Percentiles rank a stretch among this genome's conserved stretches.
Conservation (phyloP, 2,888 invertebrate species). For the Sthenelais limicola region DNA sequence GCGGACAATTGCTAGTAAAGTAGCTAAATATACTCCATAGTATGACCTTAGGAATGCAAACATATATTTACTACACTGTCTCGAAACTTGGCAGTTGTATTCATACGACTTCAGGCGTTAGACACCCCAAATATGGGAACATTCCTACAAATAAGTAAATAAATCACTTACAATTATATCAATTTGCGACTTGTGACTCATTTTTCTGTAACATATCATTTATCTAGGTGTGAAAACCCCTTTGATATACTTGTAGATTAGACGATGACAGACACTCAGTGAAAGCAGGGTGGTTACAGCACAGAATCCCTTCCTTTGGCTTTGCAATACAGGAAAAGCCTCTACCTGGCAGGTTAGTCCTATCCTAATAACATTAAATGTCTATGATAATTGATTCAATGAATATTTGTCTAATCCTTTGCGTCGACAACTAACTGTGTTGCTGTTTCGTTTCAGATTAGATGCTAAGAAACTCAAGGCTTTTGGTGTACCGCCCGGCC, state of each 20-base stretch:
- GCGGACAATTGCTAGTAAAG: no score
- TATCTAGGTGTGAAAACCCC: no score
- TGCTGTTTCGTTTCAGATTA: conserved; percentile 54
- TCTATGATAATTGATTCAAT: neutral
- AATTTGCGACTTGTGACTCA: neutral
- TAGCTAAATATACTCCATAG: no score
- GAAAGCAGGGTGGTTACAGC: conserved; percentile 69
- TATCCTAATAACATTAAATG: neutral
- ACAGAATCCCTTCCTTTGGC: conserved; percentile 72
- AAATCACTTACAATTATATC: no score
- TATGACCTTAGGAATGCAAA: no score
- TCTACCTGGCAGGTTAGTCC: conserved; percentile 64
- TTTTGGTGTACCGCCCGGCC: conserved; percentile 69
- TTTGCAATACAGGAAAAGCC: conserved; percentile 69
- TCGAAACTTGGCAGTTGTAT: no score
- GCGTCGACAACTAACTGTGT: neutral
- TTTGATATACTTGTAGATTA: conserved; percentile 55
- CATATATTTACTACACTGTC: no score
- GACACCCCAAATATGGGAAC: no score
- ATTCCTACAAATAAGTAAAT: no score
- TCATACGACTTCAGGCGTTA: neutral
- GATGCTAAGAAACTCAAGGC: conserved; percentile 62
- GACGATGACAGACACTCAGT: conserved; percentile 63
- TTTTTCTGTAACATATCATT: neutral
- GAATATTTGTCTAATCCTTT: neutral